A percentile compares a stretch with the other conserved stretches of the same genome.
phyloP scores from a whole-genome alignment of 2,113 vertebrate genomes.

The Neotoma lepida region DNA sequence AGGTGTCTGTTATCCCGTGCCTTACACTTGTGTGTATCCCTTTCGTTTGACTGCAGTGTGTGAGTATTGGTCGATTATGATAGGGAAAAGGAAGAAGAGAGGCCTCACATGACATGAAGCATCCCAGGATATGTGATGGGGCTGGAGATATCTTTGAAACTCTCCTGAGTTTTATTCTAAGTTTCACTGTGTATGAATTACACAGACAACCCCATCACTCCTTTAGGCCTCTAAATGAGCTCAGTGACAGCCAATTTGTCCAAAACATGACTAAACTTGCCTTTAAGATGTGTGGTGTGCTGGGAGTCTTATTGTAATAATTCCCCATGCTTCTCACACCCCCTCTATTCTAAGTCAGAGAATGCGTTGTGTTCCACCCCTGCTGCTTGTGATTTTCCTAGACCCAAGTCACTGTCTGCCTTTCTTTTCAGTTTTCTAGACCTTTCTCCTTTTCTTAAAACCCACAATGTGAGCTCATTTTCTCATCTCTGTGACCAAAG shows the following conservation, averaged over 20 bases:
- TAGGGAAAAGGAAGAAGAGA: not conserved
- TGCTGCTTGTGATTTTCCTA: not conserved
- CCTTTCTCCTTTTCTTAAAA: not conserved
- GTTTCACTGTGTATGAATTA: not conserved
- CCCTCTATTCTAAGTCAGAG: not conserved
- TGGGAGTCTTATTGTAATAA: not conserved
- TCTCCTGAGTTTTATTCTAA: conserved; percentile 7
- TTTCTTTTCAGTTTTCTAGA: not conserved
- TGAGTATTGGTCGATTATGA: not conserved
- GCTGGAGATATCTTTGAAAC: not conserved
- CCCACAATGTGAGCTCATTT: not conserved
- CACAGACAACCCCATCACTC: not conserved
- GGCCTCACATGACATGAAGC: not conserved
- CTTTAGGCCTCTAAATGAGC: not conserved
- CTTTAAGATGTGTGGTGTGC: not conserved
- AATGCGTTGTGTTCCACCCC: not conserved
- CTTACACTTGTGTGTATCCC: not conserved
- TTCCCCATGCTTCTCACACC: not conserved
- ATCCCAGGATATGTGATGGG: not conserved
- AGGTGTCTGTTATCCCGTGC: not conserved
- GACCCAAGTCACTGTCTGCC: not conserved
- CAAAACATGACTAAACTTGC: not conserved
- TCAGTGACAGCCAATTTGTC: not conserved
- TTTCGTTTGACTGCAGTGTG: not conserved
- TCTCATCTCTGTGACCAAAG: not conserved